A percentile compares a stretch with the other conserved stretches of the same genome.
phyloP scores from a whole-genome alignment of 1,140 invertebrate genomes.

The Ceratitis capitata region DNA sequence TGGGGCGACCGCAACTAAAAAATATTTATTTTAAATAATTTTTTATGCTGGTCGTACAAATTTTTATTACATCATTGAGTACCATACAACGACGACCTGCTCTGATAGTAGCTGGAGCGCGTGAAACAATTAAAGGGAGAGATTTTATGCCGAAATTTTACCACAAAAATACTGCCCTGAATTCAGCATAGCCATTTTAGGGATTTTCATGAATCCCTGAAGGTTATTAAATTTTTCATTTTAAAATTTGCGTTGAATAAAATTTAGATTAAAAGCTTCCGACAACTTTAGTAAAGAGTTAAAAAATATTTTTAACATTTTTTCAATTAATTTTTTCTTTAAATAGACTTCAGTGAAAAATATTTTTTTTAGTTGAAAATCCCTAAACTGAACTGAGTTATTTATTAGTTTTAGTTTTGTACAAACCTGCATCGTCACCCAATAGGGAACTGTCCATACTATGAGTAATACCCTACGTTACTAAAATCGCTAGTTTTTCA shows the following conservation, averaged over 20 bases:
- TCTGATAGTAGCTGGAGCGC: too few relatives aligned
- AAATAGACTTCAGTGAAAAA: neutral
- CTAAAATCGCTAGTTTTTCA: neutral
- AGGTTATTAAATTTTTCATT: neutral
- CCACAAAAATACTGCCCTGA: neutral
- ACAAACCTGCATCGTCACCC: neutral
- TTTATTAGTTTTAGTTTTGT: neutral
- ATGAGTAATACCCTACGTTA: neutral
- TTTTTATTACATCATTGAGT: too few relatives aligned
- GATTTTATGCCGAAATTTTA: too few relatives aligned
- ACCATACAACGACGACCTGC: too few relatives aligned
- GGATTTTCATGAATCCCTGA: neutral
- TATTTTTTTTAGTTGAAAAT: neutral
- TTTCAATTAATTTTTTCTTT: neutral
- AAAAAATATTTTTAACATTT: neutral
- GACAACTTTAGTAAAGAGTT: neutral
- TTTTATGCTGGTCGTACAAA: too few relatives aligned
- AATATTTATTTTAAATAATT: too few relatives aligned
- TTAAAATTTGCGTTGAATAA: neutral
- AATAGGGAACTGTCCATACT: neutral
- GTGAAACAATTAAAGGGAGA: too few relatives aligned
- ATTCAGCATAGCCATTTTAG: neutral
- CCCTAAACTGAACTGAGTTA: neutral
- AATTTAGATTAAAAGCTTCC: neutral
- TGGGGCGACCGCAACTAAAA: too few relatives aligned